Conservation (phyloP, 2,888 invertebrate species). For the Iphiclides podalirius region DNA sequence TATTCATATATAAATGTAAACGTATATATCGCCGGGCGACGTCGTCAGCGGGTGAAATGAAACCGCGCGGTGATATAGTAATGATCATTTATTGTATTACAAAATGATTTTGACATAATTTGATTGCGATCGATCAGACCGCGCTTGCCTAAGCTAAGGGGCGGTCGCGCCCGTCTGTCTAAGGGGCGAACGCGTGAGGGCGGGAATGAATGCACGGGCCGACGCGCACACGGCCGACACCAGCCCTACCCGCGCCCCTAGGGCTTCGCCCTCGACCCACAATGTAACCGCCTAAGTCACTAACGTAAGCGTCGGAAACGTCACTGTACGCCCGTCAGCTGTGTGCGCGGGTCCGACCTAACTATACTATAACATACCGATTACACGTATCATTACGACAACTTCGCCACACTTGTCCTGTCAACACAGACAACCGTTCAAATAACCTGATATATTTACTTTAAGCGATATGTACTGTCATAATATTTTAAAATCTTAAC, state of each 20-base stretch:
- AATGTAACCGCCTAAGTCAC: too few species aligned
- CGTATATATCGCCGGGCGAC: slow-evolving; percentile 25
- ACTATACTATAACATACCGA: too few species aligned
- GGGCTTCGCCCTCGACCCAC: not conserved
- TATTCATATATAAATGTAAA: slow-evolving; percentile 32
- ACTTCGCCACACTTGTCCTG: too few species aligned
- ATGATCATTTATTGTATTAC: slow-evolving; percentile 52
- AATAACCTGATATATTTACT: slow-evolving; percentile 3
- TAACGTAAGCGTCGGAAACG: too few species aligned
- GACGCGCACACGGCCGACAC: slow-evolving; percentile 12
- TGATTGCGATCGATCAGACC: too few species aligned
- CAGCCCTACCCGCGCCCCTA: not conserved
- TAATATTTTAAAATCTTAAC: not conserved
- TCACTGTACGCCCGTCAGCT: too few species aligned
- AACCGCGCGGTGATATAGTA: slow-evolving; percentile 46
- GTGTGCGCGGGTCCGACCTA: too few species aligned
- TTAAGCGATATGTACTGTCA: not conserved
- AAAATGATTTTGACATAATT: slow-evolving; percentile 22
- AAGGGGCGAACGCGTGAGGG: not conserved
- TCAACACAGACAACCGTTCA: slow-evolving; percentile 37
- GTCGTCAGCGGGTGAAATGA: slow-evolving; percentile 45
- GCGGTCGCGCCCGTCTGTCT: slow-evolving; percentile 51
- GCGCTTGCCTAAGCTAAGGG: slow-evolving; percentile 30
- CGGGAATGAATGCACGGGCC: slow-evolving; percentile 20
- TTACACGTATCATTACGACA: too few species aligned